These are phyloP conservation scores for Colinus virginianus DNA, from an alignment of 2,113 vertebrate species.

Conservation along the genomic window DNA sequence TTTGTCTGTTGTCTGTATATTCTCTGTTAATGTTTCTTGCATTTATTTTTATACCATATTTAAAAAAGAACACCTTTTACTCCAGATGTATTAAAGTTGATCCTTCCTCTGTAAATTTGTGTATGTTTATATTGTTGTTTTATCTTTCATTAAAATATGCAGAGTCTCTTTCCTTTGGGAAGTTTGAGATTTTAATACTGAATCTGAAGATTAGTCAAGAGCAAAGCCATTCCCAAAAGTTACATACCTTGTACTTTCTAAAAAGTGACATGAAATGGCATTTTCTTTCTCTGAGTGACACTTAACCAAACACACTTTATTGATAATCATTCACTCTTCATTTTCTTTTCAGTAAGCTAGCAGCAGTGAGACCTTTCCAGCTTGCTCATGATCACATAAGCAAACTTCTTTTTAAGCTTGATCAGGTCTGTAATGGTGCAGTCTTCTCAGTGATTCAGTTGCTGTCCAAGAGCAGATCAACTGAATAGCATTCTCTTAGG, in stretches of 20 bases:
- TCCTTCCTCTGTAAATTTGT: constrained; percentile 91
- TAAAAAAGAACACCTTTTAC: constrained; percentile 93
- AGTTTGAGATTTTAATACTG: constrained; percentile 66
- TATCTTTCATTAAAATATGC: constrained; percentile 87
- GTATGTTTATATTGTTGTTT: constrained; percentile 87
- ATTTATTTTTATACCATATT: constrained; percentile 99
- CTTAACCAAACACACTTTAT: constrained; percentile 45
- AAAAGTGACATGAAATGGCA: constrained; percentile 55
- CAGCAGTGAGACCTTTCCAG: constrained; percentile 46
- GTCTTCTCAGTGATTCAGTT: neutral
- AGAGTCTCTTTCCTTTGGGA: constrained; percentile 79
- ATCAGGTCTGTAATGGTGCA: fast-evolving
- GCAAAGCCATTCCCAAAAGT: constrained; percentile 33
- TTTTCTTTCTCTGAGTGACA: constrained; percentile 73
- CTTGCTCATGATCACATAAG: constrained; percentile 26
- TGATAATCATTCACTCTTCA: constrained; percentile 45
- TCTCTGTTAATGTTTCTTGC: constrained; percentile 90
- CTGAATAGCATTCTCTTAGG: neutral
- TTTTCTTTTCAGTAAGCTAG: constrained; percentile 56
- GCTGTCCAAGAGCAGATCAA: fast-evolving
- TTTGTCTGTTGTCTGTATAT: constrained; percentile 87
- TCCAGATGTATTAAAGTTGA: constrained; percentile 93
- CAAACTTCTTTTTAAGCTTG: neutral
- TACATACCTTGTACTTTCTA: constrained; percentile 28
- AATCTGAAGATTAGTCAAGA: constrained; percentile 46